phyloP scores from a whole-genome alignment of 2,888 invertebrate species.

The Zelleria hepariella region DNA sequence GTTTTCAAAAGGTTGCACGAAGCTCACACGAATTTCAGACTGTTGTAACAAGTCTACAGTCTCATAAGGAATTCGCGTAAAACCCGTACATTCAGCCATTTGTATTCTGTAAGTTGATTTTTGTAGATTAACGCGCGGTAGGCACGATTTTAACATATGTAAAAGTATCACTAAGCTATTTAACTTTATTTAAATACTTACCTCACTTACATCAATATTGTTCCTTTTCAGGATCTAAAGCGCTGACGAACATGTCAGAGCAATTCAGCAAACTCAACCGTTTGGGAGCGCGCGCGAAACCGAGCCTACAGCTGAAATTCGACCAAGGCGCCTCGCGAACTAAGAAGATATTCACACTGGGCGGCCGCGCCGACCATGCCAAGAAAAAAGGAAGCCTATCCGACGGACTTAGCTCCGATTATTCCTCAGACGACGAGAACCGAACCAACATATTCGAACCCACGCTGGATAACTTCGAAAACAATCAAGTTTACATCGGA shows the following conservation, averaged over 20 bases:
- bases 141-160: no score
- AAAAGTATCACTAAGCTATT: no score
- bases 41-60: no score
- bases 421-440: slow-evolving; percentile 67
- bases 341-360: slow-evolving; percentile 67
- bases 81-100: no score
- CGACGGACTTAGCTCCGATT: slow-evolving; percentile 73
- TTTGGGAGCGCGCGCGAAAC: slow-evolving; percentile 72
- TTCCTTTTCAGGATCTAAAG: slow-evolving; percentile 80
- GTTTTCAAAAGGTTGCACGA: no score
- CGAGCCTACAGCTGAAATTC: slow-evolving; percentile 62
- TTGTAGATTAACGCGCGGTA: no score
- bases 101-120: no score
- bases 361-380: slow-evolving; percentile 17
- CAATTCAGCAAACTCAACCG: slow-evolving; percentile 89
- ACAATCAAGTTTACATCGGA: slow-evolving; percentile 63
- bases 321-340: slow-evolving; percentile 54
- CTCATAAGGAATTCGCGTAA: no score
- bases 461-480: slow-evolving; percentile 62
- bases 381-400: slow-evolving; percentile 70
- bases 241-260: slow-evolving; percentile 87
- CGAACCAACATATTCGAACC: slow-evolving; percentile 65
- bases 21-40: no score
- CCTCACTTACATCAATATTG: not conserved
- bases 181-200: no score